These are phyloP conservation scores for Conus ventricosus DNA, from an alignment of 1,140 invertebrate species.

Conservation along the genomic window DNA sequence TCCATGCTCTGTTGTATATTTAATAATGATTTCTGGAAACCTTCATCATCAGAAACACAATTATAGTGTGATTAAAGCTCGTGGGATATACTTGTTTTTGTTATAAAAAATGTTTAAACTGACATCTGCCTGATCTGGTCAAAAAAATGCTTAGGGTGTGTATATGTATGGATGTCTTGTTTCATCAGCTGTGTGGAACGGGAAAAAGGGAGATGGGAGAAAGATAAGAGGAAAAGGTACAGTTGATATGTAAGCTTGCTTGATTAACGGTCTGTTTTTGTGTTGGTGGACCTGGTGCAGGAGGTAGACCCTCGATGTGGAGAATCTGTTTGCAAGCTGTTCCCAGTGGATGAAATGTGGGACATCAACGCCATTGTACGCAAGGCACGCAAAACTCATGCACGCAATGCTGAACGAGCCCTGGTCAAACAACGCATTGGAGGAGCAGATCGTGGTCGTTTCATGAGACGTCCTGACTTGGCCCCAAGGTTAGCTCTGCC, in stretches of 20 bases:
- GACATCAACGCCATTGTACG: conserved; percentile 92
- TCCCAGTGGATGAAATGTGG: conserved; percentile 93
- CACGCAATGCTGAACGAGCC: conserved; percentile 42
- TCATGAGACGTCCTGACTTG: conserved; percentile 31
- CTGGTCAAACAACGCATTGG: conserved; percentile 44
- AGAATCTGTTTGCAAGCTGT: conserved; percentile 94
- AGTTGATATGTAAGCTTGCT: too few species aligned
- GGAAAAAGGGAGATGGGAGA: too few species aligned
- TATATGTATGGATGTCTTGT: neutral
- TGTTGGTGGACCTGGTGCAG: conserved; percentile 72
- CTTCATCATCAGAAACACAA: too few species aligned
- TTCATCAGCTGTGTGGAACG: neutral
- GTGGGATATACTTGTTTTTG: too few species aligned
- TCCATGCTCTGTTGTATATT: too few species aligned
- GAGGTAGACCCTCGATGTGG: conserved; percentile 97
- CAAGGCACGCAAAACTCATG: conserved; percentile 79
- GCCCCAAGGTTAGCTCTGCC: conserved; percentile 35
- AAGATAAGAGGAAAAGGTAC: too few species aligned
- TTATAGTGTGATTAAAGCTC: too few species aligned
- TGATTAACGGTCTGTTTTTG: too few species aligned
- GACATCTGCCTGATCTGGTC: too few species aligned
- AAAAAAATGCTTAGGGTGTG: too few species aligned
- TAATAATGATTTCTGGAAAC: too few species aligned
- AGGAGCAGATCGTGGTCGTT: conserved; percentile 42
- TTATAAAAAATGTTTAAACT: too few species aligned